phyloP scores from a whole-genome alignment of 2,888 invertebrate species.

The Noctua comes region DNA sequence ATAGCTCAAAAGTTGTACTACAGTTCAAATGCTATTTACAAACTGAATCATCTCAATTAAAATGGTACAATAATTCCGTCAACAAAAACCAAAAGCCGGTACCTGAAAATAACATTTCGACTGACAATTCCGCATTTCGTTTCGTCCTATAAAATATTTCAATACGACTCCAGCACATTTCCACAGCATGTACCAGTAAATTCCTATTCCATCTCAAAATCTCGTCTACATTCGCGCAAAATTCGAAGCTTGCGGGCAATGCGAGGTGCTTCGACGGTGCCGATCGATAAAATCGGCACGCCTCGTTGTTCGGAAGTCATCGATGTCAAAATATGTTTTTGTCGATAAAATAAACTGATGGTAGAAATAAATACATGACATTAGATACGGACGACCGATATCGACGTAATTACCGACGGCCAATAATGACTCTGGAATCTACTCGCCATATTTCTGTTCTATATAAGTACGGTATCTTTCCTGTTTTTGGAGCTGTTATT shows the following conservation, averaged over 20 bases:
- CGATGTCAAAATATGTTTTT: slow-evolving; percentile 59
- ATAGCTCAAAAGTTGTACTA: too few species aligned
- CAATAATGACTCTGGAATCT: slow-evolving; percentile 47
- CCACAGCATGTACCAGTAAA: slow-evolving; percentile 20
- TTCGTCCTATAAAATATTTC: slow-evolving; percentile 20
- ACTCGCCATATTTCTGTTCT: slow-evolving; percentile 29
- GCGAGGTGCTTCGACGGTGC: slow-evolving; percentile 42
- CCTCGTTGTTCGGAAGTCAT: slow-evolving; percentile 61
- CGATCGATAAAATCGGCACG: slow-evolving; percentile 63
- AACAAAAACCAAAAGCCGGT: not conserved
- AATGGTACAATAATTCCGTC: not conserved
- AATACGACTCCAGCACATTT: slow-evolving; percentile 27
- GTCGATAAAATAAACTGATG: slow-evolving; percentile 50
- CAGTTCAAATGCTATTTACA: not conserved
- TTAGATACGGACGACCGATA: slow-evolving; percentile 42
- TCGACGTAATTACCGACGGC: slow-evolving; percentile 44
- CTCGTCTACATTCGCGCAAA: slow-evolving; percentile 55
- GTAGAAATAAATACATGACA: slow-evolving; percentile 36
- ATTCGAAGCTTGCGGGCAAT: slow-evolving; percentile 50
- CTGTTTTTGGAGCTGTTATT: slow-evolving; percentile 17
- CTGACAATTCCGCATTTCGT: slow-evolving; percentile 2
- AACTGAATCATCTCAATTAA: slow-evolving; percentile 1
- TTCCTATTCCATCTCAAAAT: slow-evolving; percentile 52
- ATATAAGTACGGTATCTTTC: slow-evolving; percentile 16
- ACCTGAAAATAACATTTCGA: not conserved